Conservation (phyloP, 2,113 vertebrate genomes). For the Mobula hypostoma region DNA sequence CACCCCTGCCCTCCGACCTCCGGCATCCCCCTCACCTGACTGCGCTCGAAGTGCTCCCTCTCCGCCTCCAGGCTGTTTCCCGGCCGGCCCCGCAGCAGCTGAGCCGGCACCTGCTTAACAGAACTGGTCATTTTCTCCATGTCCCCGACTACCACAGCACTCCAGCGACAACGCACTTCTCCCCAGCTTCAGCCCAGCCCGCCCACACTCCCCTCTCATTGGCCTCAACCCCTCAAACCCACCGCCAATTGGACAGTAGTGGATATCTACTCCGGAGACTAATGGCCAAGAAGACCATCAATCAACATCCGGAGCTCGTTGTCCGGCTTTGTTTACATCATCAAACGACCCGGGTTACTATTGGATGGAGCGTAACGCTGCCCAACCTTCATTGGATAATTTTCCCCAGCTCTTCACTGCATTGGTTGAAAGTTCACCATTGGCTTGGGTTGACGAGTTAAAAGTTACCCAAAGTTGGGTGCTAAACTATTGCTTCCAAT, state of each 20-base stretch:
- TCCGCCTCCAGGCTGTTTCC: conserved; percentile 24
- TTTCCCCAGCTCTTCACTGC: not conserved
- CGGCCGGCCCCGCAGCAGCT: not conserved
- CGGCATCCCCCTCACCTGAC: not conserved
- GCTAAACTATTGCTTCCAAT: no score
- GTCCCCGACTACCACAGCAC: not conserved
- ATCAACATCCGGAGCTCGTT: not conserved
- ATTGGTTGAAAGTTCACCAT: not conserved
- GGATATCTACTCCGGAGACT: accelerated
- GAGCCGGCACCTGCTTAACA: not conserved
- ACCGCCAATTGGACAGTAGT: not conserved
- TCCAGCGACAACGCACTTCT: not conserved
- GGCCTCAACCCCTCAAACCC: not conserved
- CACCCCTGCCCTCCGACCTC: not conserved
- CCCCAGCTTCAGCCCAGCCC: not conserved
- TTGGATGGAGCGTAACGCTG: not conserved
- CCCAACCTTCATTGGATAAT: not conserved
- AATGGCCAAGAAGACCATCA: not conserved
- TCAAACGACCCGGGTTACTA: not conserved
- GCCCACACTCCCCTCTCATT: not conserved
- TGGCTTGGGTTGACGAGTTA: not conserved
- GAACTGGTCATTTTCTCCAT: conserved; percentile 16
- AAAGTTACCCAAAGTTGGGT: not conserved
- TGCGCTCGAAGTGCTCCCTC: conserved; percentile 5
- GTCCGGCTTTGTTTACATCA: not conserved